Evolutionary conservation across 37 sponge, comb jelly and placozoan species (phyloP).

Genomic region (Aplysina aerophoba): DNA sequence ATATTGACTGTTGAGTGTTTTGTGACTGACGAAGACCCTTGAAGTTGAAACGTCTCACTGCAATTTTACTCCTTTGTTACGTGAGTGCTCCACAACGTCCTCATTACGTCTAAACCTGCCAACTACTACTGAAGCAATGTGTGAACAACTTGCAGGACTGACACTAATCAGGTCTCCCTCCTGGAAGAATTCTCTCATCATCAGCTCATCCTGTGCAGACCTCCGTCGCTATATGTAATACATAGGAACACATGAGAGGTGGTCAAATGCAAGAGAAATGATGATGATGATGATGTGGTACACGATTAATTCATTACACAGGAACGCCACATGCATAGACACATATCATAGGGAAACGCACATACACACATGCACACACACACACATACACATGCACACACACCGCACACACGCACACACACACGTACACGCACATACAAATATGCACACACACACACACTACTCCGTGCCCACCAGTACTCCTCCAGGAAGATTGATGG

Average conservation of each 20-base stretch:
- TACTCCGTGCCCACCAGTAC: slow-evolving; percentile 52
- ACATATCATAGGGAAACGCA: background rate
- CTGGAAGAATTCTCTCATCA: slow-evolving; percentile 92
- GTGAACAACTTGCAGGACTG: background rate
- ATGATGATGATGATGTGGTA: background rate
- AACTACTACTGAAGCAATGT: no score
- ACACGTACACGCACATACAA: background rate
- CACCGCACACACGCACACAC: background rate
- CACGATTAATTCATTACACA: no score
- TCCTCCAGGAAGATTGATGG: slow-evolving; percentile 96
- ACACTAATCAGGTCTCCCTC: slow-evolving; percentile 97
- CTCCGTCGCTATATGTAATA: slow-evolving; percentile 63
- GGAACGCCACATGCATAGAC: background rate
- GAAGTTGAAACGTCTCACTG: no score
- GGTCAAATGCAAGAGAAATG: background rate
- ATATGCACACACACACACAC: background rate
- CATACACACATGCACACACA: background rate
- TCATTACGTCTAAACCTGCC: no score
- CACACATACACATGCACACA: background rate
- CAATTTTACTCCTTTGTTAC: no score
- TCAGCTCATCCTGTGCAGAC: slow-evolving; percentile 89
- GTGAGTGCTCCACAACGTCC: no score
- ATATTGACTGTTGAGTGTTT: no score
- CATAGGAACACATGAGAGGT: background rate
- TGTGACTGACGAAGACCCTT: no score